These are phyloP conservation scores for Smittia sp. DNA, from an alignment of 2,888 invertebrate genomes.

Conservation along the genomic window DNA sequence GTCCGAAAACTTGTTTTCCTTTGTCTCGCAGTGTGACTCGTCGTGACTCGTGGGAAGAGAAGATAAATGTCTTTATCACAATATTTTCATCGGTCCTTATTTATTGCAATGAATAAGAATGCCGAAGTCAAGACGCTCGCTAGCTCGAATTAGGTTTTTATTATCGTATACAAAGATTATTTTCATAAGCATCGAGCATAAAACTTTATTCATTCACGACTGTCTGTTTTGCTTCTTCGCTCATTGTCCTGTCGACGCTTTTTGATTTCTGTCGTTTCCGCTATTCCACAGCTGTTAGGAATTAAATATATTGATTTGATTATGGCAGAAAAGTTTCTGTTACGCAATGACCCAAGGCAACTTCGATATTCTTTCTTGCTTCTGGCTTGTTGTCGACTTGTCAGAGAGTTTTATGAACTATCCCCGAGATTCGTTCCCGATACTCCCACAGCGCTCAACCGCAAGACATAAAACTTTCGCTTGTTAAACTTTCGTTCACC, in stretches of 20 bases:
- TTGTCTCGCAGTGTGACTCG: too few species aligned
- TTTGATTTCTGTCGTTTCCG: not conserved
- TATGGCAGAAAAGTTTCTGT: not conserved
- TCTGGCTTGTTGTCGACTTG: not conserved
- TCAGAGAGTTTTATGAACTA: not conserved
- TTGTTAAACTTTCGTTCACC: not conserved
- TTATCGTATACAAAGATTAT: not conserved
- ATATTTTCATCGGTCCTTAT: constrained; percentile 22
- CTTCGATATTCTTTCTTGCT: not conserved
- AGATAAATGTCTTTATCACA: constrained; percentile 15
- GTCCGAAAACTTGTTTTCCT: not conserved
- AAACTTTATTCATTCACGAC: constrained; percentile 13
- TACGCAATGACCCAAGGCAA: not conserved
- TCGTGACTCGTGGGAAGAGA: not conserved
- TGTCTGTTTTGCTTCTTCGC: not conserved
- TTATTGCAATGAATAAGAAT: constrained; percentile 35
- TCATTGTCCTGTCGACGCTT: not conserved
- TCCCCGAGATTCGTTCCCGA: too few species aligned
- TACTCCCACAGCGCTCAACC: too few species aligned
- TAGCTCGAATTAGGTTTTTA: not conserved
- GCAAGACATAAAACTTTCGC: not conserved
- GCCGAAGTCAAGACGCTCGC: not conserved
- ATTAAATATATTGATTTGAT: constrained; percentile 23
- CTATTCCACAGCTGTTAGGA: constrained; percentile 18
- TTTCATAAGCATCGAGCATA: not conserved